Evolutionary conservation across 2,888 invertebrate species (phyloP).

Genomic region (Caenorhabditis panamensis): DNA sequence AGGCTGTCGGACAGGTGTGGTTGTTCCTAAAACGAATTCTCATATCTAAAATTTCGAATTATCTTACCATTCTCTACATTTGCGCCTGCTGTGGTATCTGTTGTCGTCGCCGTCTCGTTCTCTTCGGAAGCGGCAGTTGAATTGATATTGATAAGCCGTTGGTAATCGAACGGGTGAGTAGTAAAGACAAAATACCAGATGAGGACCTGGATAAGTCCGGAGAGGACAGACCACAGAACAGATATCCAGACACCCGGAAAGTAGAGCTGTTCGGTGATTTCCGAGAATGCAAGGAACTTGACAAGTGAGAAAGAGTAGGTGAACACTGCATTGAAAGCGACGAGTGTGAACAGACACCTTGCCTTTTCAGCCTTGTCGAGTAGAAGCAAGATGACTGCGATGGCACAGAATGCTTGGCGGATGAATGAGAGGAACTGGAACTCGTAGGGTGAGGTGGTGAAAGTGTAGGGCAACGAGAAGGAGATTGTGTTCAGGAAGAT

Average conservation of each 20-base stretch:
- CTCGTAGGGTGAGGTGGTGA: conserved; percentile 57
- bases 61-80: conserved; percentile 29
- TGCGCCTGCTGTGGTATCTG: background rate
- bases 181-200: conserved; percentile 66
- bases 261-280: conserved; percentile 64
- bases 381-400: conserved; percentile 46
- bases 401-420: conserved; percentile 35
- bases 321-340: conserved; percentile 55
- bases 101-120: background rate
- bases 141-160: conserved; percentile 45
- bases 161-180: conserved; percentile 53
- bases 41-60: background rate
- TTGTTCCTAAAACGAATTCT: conserved; percentile 8
- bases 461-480: conserved; percentile 46
- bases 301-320: conserved; percentile 69
- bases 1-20: conserved; percentile 14
- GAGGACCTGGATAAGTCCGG: conserved; percentile 33
- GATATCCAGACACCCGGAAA: conserved; percentile 73
- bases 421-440: conserved; percentile 54
- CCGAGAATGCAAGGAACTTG: conserved; percentile 77
- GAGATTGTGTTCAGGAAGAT: conserved; percentile 6
- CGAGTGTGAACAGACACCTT: conserved; percentile 31
- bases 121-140: conserved; percentile 5
- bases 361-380: conserved; percentile 46
- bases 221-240: conserved; percentile 63